A percentile compares a stretch with the other conserved stretches of the same genome.
These are phyloP conservation scores for Scaptomyza reducta DNA, from an alignment of 2,888 invertebrate genomes.

Conservation along the genomic window DNA sequence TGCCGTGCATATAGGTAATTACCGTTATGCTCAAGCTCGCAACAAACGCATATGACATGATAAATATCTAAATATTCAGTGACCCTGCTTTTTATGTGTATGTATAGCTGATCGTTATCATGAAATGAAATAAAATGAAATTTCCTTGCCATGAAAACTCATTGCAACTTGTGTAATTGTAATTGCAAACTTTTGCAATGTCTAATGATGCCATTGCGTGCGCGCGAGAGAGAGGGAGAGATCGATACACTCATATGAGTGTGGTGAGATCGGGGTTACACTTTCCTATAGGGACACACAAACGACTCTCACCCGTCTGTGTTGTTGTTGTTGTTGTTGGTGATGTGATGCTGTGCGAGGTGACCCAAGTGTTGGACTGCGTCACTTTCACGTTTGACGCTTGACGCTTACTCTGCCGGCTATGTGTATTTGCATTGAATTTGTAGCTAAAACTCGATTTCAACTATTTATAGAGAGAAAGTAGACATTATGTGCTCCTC, in stretches of 20 bases:
- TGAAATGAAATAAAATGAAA: slow-evolving; percentile 61
- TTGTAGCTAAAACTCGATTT: slow-evolving; percentile 67
- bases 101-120: slow-evolving; percentile 53
- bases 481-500: slow-evolving; percentile 43
- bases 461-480: slow-evolving; percentile 75
- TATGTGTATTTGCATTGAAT: slow-evolving; percentile 52
- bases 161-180: slow-evolving; percentile 61
- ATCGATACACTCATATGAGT: neutral
- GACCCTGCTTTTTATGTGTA: slow-evolving; percentile 40
- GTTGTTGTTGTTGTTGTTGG: neutral
- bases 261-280: slow-evolving; percentile 9
- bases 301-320: slow-evolving; percentile 40
- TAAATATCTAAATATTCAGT: slow-evolving; percentile 64
- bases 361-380: slow-evolving; percentile 32
- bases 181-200: slow-evolving; percentile 53
- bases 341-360: slow-evolving; percentile 39
- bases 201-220: slow-evolving; percentile 24
- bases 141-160: slow-evolving; percentile 61
- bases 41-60: slow-evolving; percentile 60
- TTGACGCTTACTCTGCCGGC: slow-evolving; percentile 25
- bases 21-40: slow-evolving; percentile 74
- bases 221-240: neutral
- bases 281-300: slow-evolving; percentile 27
- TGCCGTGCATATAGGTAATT: slow-evolving; percentile 74
- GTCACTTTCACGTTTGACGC: slow-evolving; percentile 65